Evolutionary conservation across 1,140 invertebrate genomes (phyloP).

Genomic region (Bombus waltoni): DNA sequence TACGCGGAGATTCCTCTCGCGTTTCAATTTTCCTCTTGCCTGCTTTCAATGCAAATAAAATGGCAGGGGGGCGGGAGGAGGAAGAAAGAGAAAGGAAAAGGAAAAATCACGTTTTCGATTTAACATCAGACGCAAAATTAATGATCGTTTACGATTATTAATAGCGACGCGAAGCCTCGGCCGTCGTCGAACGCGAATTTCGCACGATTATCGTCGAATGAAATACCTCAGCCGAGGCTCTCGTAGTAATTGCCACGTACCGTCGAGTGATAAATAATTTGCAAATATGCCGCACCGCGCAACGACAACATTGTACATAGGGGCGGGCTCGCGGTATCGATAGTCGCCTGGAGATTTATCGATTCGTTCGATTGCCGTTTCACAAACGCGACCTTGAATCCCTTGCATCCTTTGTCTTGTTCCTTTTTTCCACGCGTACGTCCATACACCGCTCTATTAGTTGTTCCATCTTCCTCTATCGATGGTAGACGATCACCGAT

Average conservation of each 20-base stretch:
- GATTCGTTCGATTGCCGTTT: constrained; percentile 34
- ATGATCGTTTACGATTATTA: constrained; percentile 39
- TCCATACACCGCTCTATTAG: constrained; percentile 19
- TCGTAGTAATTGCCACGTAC: constrained; percentile 56
- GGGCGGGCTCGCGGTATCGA: background rate
- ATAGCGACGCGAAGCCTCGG: constrained; percentile 9
- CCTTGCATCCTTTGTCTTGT: constrained; percentile 23
- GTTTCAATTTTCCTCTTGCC: background rate
- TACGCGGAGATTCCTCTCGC: background rate
- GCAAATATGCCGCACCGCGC: constrained; percentile 29
- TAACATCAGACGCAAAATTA: constrained; percentile 3
- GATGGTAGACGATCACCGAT: background rate
- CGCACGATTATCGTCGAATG: constrained; percentile 23
- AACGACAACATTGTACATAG: constrained; percentile 33
- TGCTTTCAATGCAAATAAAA: background rate
- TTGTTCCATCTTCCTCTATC: background rate
- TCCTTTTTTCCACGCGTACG: background rate
- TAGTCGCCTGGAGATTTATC: constrained; percentile 36
- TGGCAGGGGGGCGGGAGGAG: no score
- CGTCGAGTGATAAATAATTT: constrained; percentile 63
- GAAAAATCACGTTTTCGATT: constrained; percentile 7
- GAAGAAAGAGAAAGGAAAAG: background rate
- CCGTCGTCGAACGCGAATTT: constrained; percentile 6
- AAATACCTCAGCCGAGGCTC: constrained; percentile 38
- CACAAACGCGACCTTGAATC: constrained; percentile 25